Evolutionary conservation across 2,113 vertebrate genomes (phyloP).

Genomic region (Anthoscopus minutus): DNA sequence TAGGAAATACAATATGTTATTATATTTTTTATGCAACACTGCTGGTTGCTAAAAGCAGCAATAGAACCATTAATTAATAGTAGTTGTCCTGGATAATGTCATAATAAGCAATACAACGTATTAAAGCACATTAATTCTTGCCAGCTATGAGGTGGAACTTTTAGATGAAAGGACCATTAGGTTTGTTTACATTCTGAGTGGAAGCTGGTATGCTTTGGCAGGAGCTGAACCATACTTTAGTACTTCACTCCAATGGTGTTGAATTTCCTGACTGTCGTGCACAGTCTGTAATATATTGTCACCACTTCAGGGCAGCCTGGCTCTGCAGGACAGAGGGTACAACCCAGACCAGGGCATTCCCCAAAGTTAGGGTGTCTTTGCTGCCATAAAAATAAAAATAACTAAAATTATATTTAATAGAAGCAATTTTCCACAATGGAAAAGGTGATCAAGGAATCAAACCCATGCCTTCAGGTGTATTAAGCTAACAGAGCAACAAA

Average conservation of each 20-base stretch:
- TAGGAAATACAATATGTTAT: not conserved
- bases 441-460: slow-evolving; percentile 52
- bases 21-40: not conserved
- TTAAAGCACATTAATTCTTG: slow-evolving; percentile 12
- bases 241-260: slow-evolving; percentile 36
- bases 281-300: not conserved
- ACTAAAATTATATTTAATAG: slow-evolving; percentile 6
- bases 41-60: not conserved
- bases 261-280: slow-evolving; percentile 22
- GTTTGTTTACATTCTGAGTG: slow-evolving; percentile 25
- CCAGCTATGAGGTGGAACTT: slow-evolving; percentile 36
- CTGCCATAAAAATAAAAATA: not conserved
- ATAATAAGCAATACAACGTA: slow-evolving; percentile 2
- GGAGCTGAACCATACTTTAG: not conserved
- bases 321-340: not conserved
- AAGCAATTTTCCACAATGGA: slow-evolving; percentile 40
- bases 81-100: slow-evolving; percentile 18
- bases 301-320: not conserved
- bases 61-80: slow-evolving; percentile 42
- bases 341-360: not conserved
- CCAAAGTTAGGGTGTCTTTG: not conserved
- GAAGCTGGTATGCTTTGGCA: slow-evolving; percentile 39
- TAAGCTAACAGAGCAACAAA: slow-evolving; percentile 39
- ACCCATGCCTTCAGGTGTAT: slow-evolving; percentile 49
- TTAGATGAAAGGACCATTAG: slow-evolving; percentile 13